Base-by-base conservation (phyloP, 2,888 invertebrate species). In the Aethes cnicana region DNA sequence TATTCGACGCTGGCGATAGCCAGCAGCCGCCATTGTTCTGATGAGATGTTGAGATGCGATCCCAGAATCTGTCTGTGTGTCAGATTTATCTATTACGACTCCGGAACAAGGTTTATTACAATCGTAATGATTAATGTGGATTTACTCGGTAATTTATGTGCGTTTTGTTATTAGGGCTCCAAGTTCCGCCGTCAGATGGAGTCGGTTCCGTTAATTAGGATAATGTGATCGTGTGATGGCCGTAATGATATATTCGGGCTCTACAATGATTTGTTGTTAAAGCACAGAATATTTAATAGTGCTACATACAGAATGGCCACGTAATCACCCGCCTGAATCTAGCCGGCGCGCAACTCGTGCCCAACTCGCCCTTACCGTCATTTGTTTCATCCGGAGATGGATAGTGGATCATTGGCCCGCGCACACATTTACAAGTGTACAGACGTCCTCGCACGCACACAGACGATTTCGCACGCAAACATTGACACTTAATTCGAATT, bases 41-140 rank as follows among this genome's bases (percentile, higher is more conserved):
- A 72, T 75, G 57, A 67, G 72, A 75, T 75, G 52, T 33, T 26
- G 18, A 66, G 75, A 72, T 70, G 54, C 59, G 72, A 74, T 71
- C 57, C 57, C 55, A 56, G 61, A 63, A 68, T 66, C 65, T 59
- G 69, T 66, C 65, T 37, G 69, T 70, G 61, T 65, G 71, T 71
- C 62, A 48, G 41, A 48, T 48, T 42, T 50, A 44, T 50, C 42
- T 14, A 1, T 30, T n/a, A 16, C 28, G 21, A 35, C 42, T 35
- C 35, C 26, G 35, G 49, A 43, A 47, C 39, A 39, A 17, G 47
- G 9, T 33, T 18, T 39, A 47, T 23, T 53, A 53, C 47, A 47
- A 53, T 42, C 26, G 41, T 47, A 53, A 47, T 52, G 52, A 52
- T 52, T 52, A 52, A 52, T 52, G 52, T 33, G 9, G 37, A 32